Evolutionary conservation across 2,113 vertebrate genomes (phyloP).

Genomic region (Hemibagrus wyckioides): DNA sequence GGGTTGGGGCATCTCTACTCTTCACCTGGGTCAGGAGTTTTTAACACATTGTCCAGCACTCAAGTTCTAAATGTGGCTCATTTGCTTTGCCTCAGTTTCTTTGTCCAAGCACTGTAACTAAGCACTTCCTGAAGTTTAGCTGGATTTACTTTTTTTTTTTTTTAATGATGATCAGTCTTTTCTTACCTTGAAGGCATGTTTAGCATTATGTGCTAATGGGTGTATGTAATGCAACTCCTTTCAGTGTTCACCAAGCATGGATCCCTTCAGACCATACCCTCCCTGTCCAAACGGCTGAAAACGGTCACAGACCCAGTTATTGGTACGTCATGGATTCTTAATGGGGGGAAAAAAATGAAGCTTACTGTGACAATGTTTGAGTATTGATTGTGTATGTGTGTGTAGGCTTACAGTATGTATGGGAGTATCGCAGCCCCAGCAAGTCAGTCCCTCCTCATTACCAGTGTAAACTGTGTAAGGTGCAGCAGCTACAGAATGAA

Average conservation of each 20-base stretch:
- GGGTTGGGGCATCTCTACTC: neutral
- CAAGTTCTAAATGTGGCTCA: constrained; percentile 16
- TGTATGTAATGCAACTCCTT: neutral
- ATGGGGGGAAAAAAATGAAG: neutral
- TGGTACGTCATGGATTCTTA: constrained; percentile 62
- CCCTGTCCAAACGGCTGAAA: constrained; percentile 66
- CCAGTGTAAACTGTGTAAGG: constrained; percentile 75
- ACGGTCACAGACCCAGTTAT: constrained; percentile 62
- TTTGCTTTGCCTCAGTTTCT: constrained; percentile 25
- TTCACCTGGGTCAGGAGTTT: constrained; percentile 20
- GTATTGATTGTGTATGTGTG: constrained; percentile 9
- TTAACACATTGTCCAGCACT: constrained; percentile 53
- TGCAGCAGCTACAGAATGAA: constrained; percentile 71
- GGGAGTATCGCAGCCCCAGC: constrained; percentile 78
- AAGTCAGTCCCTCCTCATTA: constrained; percentile 76
- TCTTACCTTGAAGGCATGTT: neutral
- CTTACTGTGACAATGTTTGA: neutral
- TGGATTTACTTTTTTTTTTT: neutral
- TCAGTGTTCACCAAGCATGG: constrained; percentile 70
- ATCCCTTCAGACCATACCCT: constrained; percentile 66
- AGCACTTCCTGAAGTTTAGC: neutral
- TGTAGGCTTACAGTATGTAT: constrained; percentile 77
- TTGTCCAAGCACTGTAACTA: neutral
- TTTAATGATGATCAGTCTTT: neutral
- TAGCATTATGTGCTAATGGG: neutral